Percentiles rank a stretch among this genome's conserved stretches.
These are phyloP conservation scores for Sciaenops ocellatus DNA, from an alignment of 2,797 vertebrate genomes.

Conservation along the genomic window DNA sequence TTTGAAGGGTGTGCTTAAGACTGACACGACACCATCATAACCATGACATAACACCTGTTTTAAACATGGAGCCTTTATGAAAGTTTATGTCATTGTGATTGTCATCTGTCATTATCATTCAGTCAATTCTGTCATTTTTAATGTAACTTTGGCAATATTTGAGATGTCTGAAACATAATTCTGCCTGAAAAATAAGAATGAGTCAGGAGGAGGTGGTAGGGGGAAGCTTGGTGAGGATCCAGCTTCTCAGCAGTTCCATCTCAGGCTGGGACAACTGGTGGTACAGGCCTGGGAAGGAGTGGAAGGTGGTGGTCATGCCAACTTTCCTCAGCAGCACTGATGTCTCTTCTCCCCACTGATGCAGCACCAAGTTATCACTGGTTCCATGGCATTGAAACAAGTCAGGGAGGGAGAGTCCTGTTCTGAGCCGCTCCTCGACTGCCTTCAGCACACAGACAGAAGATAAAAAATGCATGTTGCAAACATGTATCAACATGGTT, in stretches of 20 bases:
- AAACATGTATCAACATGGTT: background rate
- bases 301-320: slow-evolving; percentile 85
- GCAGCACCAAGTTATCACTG: slow-evolving; percentile 88
- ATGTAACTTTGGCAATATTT: no score
- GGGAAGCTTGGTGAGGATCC: slow-evolving; percentile 89
- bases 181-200: background rate
- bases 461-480: background rate
- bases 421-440: slow-evolving; percentile 70
- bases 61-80: no score
- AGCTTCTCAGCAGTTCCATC: slow-evolving; percentile 86
- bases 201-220: slow-evolving; percentile 11
- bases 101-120: no score
- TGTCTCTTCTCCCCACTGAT: slow-evolving; percentile 91
- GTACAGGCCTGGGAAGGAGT: slow-evolving; percentile 85
- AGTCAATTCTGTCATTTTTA: no score
- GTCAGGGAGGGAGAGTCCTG: slow-evolving; percentile 80
- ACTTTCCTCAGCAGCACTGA: slow-evolving; percentile 80
- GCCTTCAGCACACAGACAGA: slow-evolving; percentile 73
- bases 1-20: no score
- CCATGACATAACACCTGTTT: no score
- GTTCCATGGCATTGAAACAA: slow-evolving; percentile 92
- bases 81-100: no score
- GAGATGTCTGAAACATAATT: background rate
- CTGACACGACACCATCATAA: no score
- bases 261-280: slow-evolving; percentile 88